Percentiles rank a stretch among this genome's conserved stretches.
These are phyloP conservation scores for Himantopus leucocephalus DNA, from an alignment of 2,113 vertebrate species.

Conservation along the genomic window DNA sequence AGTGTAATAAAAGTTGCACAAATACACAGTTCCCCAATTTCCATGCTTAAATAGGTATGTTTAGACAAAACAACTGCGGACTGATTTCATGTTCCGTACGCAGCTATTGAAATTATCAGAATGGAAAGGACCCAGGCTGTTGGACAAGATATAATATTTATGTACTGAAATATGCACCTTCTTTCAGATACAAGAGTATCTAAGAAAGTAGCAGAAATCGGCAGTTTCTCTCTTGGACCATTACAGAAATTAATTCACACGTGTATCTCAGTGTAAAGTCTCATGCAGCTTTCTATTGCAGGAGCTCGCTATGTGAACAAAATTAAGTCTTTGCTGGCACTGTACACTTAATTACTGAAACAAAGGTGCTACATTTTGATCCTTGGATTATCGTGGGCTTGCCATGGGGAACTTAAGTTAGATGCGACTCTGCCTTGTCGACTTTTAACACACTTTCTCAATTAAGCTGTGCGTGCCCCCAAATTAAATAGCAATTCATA, in stretches of 20 bases:
- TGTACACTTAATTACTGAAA: background rate
- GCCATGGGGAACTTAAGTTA: background rate
- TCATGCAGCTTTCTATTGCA: background rate
- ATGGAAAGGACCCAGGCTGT: background rate
- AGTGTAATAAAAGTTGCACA: background rate
- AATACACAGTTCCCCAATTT: background rate
- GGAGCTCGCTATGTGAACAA: background rate
- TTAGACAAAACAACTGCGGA: background rate
- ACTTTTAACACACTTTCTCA: background rate
- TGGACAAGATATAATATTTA: background rate
- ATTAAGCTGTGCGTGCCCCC: conserved; percentile 36
- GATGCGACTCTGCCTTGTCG: background rate
- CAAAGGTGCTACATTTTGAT: conserved; percentile 6
- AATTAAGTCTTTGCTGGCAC: background rate
- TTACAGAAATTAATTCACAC: background rate
- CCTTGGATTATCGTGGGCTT: background rate
- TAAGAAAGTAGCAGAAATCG: background rate
- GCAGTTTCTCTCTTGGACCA: background rate
- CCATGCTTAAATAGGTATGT: background rate
- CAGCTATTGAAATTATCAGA: background rate
- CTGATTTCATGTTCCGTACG: background rate
- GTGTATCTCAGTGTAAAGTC: background rate
- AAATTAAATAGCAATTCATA: conserved; percentile 20
- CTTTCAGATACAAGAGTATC: background rate
- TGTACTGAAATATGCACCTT: background rate